Evolutionary conservation across 2,888 invertebrate genomes (phyloP), one percentile per base, ranked within the genome.

Genomic region (Tanaodytes sp.): DNA sequence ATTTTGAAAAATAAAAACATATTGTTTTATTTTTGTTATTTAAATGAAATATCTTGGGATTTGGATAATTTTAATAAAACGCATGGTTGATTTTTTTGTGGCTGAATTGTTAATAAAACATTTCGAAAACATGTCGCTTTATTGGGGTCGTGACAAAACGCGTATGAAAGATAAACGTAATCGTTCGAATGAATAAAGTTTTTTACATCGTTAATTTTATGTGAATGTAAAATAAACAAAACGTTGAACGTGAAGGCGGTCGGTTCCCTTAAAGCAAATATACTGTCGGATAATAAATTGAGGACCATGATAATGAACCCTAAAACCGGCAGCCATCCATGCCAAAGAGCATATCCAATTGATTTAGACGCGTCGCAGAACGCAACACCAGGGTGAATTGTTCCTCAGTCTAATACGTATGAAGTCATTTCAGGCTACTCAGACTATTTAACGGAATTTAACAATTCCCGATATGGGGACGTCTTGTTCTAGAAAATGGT

Each of bases 361-460:
- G 76, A 83, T 84, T 80, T 75, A 49, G 49, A 77, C 69, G 75
- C 75, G 51, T 64, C 73, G 72, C 46, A 65, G 72, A 76, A 75
- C 68, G 73, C 72, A 71, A 75, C 64, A 62, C 62, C 74, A 75
- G 75, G 76, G 73, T 75, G 75, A 74, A 72, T 67, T 69, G 71
- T 63, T 72, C 70, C 74, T 75, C 74, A 67, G 71, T 75, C 42
- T 66, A 73, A 75, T 75, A 69, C 72, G 76, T 74, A 74, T 77
- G 66, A 57, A 76, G 74, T 78, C 81, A 84, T 84, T 84, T 83
- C 83, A 83, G 80, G 84, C 77, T 82, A 84, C 73, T 84, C 80
- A 80, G 72, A 46, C 58, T 70, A 70, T 73, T 74, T 73, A 74
- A 74, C 67, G 71, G 70, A 67, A 72, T 72, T 70, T 71, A 45